Percentiles rank a stretch among this genome's conserved stretches.
phyloP scores from a whole-genome alignment of 2,797 vertebrate species.

The Alectoris magna region DNA sequence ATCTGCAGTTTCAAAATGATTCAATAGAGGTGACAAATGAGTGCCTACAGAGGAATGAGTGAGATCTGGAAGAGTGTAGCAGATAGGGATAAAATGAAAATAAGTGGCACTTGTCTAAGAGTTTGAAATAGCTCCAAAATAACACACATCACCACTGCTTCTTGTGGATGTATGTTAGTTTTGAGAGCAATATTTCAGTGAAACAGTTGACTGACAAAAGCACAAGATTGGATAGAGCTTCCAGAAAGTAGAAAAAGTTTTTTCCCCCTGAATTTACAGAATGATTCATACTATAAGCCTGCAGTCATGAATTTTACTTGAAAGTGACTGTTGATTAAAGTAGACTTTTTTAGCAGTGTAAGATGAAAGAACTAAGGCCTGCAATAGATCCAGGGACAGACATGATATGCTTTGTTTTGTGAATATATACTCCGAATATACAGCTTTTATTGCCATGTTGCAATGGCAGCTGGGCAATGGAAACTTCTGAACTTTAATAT shows the following conservation, averaged over 20 bases:
- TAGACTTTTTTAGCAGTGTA: background rate
- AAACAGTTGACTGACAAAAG: background rate
- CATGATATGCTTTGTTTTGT: background rate
- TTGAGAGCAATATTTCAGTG: conserved; percentile 28
- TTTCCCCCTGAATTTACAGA: background rate
- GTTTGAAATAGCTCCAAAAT: conserved; percentile 60
- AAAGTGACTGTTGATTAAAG: background rate
- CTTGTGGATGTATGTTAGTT: background rate
- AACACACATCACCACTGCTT: conserved; percentile 6
- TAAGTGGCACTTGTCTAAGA: conserved; percentile 43
- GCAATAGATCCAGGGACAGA: background rate
- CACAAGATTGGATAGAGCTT: background rate
- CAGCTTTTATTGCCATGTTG: background rate
- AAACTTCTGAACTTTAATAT: background rate
- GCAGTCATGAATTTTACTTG: background rate
- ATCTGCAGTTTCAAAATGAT: conserved; percentile 46
- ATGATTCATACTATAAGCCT: background rate
- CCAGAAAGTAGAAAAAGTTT: background rate
- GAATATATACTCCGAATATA: background rate
- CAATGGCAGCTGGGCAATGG: fast-evolving
- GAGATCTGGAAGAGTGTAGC: conserved; percentile 34
- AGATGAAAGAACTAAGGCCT: background rate
- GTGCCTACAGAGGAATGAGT: conserved; percentile 34
- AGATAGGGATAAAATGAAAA: conserved; percentile 65
- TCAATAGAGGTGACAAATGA: conserved; percentile 55